Base-by-base conservation (phyloP, 2,888 invertebrate genomes). In the Protodeltote pygarga region DNA sequence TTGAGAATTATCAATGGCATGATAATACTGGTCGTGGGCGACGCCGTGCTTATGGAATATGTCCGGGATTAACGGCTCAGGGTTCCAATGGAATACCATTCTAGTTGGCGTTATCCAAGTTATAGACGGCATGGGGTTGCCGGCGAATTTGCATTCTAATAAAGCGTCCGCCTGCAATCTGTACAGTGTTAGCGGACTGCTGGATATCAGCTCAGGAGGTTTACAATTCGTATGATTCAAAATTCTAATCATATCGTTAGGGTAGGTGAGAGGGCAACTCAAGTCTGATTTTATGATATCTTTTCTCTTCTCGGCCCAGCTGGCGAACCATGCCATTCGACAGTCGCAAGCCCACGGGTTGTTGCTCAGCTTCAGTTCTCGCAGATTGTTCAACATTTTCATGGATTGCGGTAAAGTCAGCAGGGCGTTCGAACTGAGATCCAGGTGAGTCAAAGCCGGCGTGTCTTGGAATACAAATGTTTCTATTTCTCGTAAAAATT, bases 311-410 rank as follows among this genome's bases (percentile, higher is more conserved):
- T 93, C 93, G 5, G 94, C 92, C 91, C 91, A 91, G 32, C 65
- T 67, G 11, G 78, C 84, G 63, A 97, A 94, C 97, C 97, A 97
- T 60, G 94, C 94, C 94, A 97, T 95, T 33, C 96, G 94, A 75
- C 98, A 98, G 82, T 97, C 97, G 87, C 98, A 98, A 10, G 95
- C 94, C 95, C 96, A 97, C 16, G 95, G 95, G 80, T 98, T 98
- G 44, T 94, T 94, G 20, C 93, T 91, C 61, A 97, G 93, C 62
- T 94, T 93, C 16, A 97, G 83, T 53, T 93, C 93, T 64, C 93
- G 87, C 40, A 97, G 84, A 32, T 93, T 85, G 4, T 93, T 89
- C 41, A 97, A 87, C 68, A 94, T 93, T 38, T 93, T 93, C 38
- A 98, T 79, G 9, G 95, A 94, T 41, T 93, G 90, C 14, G 97